phyloP scores from a whole-genome alignment of 1,140 invertebrate species.

The Platorchestia sp. region DNA sequence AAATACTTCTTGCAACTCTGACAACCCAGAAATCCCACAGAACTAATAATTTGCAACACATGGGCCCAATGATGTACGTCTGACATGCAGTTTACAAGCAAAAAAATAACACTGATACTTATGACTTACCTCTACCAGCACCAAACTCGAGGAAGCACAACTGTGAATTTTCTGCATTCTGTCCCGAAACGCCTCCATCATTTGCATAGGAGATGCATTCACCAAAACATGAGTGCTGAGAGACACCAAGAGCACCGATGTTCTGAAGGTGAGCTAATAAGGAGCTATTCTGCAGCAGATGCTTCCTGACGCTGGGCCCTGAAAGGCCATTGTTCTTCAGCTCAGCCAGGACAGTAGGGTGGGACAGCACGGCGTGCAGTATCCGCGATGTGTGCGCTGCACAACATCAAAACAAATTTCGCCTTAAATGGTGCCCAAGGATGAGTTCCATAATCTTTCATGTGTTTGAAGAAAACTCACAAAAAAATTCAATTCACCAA shows the following conservation, averaged over 20 bases:
- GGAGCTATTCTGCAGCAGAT: slow-evolving; percentile 12
- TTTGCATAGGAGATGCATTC: not conserved
- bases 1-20: no score
- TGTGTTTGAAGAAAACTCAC: not conserved
- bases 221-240: not conserved
- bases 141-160: slow-evolving; percentile 36
- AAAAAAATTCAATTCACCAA: no score
- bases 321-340: not conserved
- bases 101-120: not conserved
- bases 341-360: not conserved
- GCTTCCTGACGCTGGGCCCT: not conserved
- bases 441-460: no score
- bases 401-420: not conserved
- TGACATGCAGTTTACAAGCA: not conserved
- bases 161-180: not conserved
- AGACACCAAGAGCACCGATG: not conserved
- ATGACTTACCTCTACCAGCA: slow-evolving; percentile 34
- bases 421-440: no score
- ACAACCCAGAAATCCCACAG: no score
- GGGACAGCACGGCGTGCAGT: not conserved
- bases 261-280: not conserved
- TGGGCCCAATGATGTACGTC: no score
- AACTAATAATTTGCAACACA: no score
- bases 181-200: not conserved
- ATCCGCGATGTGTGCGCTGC: not conserved